phyloP scores from a whole-genome alignment of 1,140 invertebrate genomes.

The Druon quercuslanigerum region DNA sequence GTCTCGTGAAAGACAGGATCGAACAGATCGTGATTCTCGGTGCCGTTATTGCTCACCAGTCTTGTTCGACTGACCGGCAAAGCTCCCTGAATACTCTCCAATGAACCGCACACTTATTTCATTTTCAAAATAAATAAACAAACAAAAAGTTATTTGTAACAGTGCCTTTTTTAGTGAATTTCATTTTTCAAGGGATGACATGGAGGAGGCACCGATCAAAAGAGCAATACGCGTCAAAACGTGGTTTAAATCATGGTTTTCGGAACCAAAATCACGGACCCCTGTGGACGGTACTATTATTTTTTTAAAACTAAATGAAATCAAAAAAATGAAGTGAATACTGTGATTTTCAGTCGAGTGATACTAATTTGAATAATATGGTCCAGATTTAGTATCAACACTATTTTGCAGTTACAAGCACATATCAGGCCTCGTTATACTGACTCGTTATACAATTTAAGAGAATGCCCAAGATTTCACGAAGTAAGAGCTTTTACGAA shows the following conservation, averaged over 20 bases:
- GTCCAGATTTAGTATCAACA: too few species aligned
- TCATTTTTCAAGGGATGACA: background rate
- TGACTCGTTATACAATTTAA: too few species aligned
- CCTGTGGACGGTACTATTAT: background rate
- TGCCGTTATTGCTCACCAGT: conserved; percentile 10
- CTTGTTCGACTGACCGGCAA: conserved; percentile 2
- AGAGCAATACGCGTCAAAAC: conserved; percentile 7
- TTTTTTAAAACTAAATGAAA: too few species aligned
- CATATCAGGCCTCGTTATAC: too few species aligned
- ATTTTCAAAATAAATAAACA: background rate
- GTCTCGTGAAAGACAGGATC: conserved; percentile 27
- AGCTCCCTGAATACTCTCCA: background rate
- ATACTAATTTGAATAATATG: too few species aligned
- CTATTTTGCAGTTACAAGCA: too few species aligned
- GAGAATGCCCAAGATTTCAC: too few species aligned
- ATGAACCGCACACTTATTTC: background rate
- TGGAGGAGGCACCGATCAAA: background rate
- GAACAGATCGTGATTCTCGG: conserved; percentile 12
- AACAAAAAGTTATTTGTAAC: background rate
- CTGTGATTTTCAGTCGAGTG: too few species aligned
- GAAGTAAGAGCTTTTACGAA: too few species aligned
- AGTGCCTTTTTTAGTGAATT: background rate
- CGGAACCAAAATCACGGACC: background rate
- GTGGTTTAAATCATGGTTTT: conserved; percentile 20
- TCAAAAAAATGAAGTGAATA: too few species aligned